Evolutionary conservation across 2,797 vertebrate species (phyloP).

Genomic region (Lithobates pipiens): DNA sequence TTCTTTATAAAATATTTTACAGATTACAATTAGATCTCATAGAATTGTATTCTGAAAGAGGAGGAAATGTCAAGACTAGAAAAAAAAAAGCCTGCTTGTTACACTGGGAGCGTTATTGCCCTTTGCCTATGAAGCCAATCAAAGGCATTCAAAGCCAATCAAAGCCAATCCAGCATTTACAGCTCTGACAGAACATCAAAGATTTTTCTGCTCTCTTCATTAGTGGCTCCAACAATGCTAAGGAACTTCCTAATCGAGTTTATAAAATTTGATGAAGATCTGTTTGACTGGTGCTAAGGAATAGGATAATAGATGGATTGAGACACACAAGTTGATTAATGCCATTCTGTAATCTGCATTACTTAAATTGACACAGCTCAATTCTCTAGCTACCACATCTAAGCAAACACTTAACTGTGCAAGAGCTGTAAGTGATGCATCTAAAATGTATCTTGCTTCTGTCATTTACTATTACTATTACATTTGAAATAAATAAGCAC

Average conservation of each 20-base stretch:
- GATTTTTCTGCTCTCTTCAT: conserved; percentile 30
- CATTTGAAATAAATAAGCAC: not conserved
- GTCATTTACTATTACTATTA: not conserved
- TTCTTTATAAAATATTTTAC: no score
- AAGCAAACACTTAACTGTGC: conserved; percentile 4
- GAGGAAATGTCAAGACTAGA: no score
- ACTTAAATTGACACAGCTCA: conserved; percentile 16
- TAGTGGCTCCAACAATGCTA: conserved; percentile 30
- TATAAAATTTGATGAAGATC: conserved; percentile 47
- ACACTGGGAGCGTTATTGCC: not conserved
- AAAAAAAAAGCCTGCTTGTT: no score
- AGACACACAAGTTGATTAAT: conserved; percentile 44
- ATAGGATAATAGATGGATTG: conserved; percentile 45
- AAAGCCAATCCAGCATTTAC: not conserved
- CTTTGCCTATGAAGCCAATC: conserved; percentile 5
- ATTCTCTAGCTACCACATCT: conserved; percentile 23
- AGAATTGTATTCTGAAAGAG: no score
- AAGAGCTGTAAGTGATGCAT: not conserved
- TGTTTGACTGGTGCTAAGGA: conserved; percentile 34
- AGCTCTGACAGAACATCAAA: conserved; percentile 31
- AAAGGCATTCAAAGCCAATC: not conserved
- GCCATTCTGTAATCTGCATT: conserved; percentile 17
- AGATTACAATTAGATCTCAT: no score
- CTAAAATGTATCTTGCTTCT: not conserved
- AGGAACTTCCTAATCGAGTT: conserved; percentile 41